Base-by-base conservation (phyloP, 2,113 vertebrate species). In the Trinectes maculatus region DNA sequence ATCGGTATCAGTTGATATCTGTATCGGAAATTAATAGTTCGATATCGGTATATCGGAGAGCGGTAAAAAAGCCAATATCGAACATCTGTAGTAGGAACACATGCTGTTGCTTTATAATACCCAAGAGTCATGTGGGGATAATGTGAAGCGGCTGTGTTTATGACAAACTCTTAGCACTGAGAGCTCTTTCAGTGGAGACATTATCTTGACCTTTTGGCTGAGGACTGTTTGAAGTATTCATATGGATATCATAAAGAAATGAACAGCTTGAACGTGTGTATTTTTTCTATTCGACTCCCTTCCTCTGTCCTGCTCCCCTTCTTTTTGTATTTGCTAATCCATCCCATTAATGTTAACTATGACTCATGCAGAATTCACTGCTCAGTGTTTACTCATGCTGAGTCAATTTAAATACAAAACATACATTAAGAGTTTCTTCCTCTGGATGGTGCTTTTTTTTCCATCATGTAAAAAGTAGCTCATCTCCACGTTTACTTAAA, bases 51-150 rank as follows among this genome's bases (percentile, higher is more conserved):
- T n/a, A n/a, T n/a, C n/a, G n/a, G n/a, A n/a, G n/a, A n/a, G n/a
- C n/a, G n/a, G n/a, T n/a, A n/a, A n/a, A n/a, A n/a, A n/a, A n/a
- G n/a, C n/a, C n/a, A n/a, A n/a, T n/a, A n/a, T n/a, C n/a, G n/a
- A n/a, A n/a, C n/a, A n/a, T n/a, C n/a, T n/a, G n/a, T n/a, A n/a
- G n/a, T n/a, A n/a, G n/a, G 31, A 71, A 74, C 80, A 82, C 84
- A 84, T 87, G 82, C 68, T 82, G 72, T 15, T 67, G 65, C 25
- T 52, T 47, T 53, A 36, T 79, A 79, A 75, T 70, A 64, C 68
- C 71, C 49, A 34, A 4, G 44, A 70, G 59, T 84, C 62, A 71
- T 62, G 57, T 12, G 22, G 74, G 62, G 40, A 79, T 66, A 42
- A 21, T 29, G 8, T 62, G 40, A 80, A 46, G 48, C 52, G 26